Base-by-base conservation (phyloP, 53 echinoderm and acorn worm genomes). In the Hippasteria phrygiana region DNA sequence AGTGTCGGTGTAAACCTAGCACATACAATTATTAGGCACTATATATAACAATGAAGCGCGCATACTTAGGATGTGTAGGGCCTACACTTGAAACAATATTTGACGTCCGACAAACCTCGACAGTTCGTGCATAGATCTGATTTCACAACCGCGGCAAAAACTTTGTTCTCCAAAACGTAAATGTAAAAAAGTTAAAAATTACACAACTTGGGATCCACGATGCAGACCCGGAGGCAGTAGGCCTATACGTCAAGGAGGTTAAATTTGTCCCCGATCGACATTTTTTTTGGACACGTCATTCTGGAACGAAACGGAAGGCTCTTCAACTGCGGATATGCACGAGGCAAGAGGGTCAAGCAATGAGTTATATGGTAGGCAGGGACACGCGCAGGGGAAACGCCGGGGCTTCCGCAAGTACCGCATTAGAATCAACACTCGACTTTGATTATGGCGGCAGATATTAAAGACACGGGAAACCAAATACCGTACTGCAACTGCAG, bases 321-420 rank as follows among this genome's bases (percentile, higher is more conserved):
- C 85, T 85, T 53, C 50, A 85, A 67, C 47, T 9, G 85, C 85
- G 85, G 85, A 85, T 85, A 53, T 85, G 85, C 85, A 85, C 8
- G 71, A 64, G 38, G 85, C 70, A 37, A 71, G 71, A 70, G 70
- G 82, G 43, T 66, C 66, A 82, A 43, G 45, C 66, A 82, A 82
- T 24, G 66, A 82, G 82, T 16, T 42, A 17, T 33, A 12, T 28
- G 43, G 82, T 46, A 82, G 45, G 82, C 82, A 24, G 46, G 16
- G 43, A 66, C 82, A 82, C 82, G 82, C 66, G 31, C n/a, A 39
- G 41, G 14, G 82, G 82, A 85, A 71, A 71, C 34, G 51, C 71
- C 42, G 85, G 53, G 11, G 71, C 35, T 85, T 85, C 85, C 71
- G 50, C 36, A 85, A 47, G 85, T 10, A 31, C 35, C 36, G 36